Conservation (phyloP, 2,797 vertebrate genomes). For the Cossypha dichroa region DNA sequence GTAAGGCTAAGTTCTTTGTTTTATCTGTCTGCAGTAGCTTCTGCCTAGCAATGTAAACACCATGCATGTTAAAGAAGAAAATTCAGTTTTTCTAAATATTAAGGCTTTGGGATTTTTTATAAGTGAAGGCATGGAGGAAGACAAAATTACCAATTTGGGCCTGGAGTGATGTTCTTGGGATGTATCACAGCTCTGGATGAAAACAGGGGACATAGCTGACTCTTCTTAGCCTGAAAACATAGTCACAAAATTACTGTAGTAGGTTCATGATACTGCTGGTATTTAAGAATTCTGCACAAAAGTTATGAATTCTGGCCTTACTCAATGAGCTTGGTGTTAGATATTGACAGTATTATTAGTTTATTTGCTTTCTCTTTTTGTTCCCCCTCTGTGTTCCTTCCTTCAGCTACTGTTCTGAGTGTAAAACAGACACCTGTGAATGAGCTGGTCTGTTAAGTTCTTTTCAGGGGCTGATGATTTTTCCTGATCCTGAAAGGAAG, state of each 20-base stretch:
- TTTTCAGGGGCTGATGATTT: not conserved
- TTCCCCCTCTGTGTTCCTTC: not conserved
- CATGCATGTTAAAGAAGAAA: not conserved
- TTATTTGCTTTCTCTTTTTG: not conserved
- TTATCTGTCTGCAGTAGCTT: not conserved
- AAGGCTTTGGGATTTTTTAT: not conserved
- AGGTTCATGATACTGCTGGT: not conserved
- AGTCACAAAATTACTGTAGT: not conserved
- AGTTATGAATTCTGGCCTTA: not conserved
- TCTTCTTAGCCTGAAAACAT: not conserved
- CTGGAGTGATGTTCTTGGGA: not conserved
- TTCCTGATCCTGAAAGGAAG: not conserved
- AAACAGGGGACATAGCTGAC: not conserved
- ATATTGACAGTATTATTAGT: not conserved
- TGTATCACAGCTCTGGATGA: not conserved
- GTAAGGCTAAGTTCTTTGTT: not conserved
- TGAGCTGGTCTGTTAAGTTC: not conserved
- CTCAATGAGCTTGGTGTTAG: not conserved
- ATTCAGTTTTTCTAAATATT: not conserved
- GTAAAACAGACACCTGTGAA: not conserved
- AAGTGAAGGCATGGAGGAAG: not conserved
- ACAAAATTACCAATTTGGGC: not conserved
- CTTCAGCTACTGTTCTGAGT: not conserved
- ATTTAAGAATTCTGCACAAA: not conserved
- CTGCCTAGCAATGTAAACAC: not conserved